These are phyloP conservation scores for Geothlypis trichas DNA, from an alignment of 2,113 vertebrate genomes.

Conservation along the genomic window DNA sequence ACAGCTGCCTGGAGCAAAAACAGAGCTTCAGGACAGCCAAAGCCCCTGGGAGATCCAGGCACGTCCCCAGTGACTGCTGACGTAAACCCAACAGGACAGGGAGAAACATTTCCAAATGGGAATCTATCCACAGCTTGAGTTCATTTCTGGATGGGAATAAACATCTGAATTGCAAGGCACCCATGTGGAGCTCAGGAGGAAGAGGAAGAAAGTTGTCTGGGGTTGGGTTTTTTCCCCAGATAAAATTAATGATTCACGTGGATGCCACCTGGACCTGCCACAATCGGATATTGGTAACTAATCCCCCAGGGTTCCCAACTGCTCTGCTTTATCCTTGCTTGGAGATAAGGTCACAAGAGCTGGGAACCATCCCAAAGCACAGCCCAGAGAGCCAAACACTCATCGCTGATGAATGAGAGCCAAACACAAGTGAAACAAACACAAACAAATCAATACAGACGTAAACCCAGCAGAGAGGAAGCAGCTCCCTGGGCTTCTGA, in stretches of 20 bases:
- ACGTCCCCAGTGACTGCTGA: background rate
- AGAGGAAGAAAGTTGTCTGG: background rate
- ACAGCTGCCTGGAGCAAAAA: background rate
- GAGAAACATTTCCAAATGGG: background rate
- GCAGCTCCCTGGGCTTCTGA: background rate
- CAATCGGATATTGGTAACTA: background rate
- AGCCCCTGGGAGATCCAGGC: background rate
- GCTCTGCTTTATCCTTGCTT: background rate
- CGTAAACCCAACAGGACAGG: rapidly evolving
- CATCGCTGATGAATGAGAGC: background rate
- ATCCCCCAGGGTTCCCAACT: background rate
- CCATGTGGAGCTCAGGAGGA: background rate
- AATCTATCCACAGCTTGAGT: background rate
- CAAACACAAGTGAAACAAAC: background rate
- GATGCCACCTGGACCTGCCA: background rate
- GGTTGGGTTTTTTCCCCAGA: background rate
- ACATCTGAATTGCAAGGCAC: background rate
- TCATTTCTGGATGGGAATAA: background rate
- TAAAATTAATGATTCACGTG: background rate
- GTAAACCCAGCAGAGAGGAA: background rate
- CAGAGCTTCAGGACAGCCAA: background rate
- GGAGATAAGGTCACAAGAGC: conserved; percentile 6
- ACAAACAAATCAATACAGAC: conserved; percentile 38
- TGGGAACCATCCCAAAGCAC: conserved; percentile 3
- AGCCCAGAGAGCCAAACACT: background rate